Conservation (phyloP, 2,888 invertebrate species). For the Melieria crassipennis region DNA sequence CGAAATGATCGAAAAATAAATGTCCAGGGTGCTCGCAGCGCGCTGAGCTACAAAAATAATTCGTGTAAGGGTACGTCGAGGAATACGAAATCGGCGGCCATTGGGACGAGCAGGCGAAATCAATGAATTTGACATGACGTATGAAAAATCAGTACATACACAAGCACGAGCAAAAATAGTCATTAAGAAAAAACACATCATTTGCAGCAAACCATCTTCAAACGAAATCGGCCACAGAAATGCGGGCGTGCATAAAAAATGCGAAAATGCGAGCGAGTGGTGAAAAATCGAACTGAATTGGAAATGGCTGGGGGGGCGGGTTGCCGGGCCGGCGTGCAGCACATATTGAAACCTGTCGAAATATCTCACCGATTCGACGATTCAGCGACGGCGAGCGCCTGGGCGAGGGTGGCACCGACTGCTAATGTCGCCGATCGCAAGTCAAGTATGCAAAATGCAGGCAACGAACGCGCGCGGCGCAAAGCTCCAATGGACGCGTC, state of each 20-base stretch:
- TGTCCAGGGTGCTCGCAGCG: constrained; percentile 22
- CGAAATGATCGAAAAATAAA: constrained; percentile 25
- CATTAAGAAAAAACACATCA: constrained; percentile 61
- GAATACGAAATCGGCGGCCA: not conserved
- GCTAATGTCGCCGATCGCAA: constrained; percentile 7
- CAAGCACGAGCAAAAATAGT: constrained; percentile 54
- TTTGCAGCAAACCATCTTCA: constrained; percentile 61
- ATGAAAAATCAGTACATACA: constrained; percentile 57
- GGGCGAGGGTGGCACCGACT: not conserved
- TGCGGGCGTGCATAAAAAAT: not conserved
- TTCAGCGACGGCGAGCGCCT: not conserved
- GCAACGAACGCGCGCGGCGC: not conserved
- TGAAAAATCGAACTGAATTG: not conserved
- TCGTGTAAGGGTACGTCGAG: not conserved
- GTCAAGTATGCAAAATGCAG: constrained; percentile 19
- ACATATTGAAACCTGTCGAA: constrained; percentile 36
- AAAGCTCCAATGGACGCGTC: not conserved
- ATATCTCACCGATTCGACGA: constrained; percentile 12
- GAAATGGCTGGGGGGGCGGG: not conserved
- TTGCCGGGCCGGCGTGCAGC: constrained; percentile 12
- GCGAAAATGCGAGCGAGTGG: not conserved
- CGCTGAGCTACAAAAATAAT: constrained; percentile 32
- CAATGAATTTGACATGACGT: constrained; percentile 36
- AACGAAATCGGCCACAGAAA: constrained; percentile 49
- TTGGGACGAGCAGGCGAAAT: constrained; percentile 19